Conservation (phyloP, 2,113 vertebrate species). For the Labeo catla region DNA sequence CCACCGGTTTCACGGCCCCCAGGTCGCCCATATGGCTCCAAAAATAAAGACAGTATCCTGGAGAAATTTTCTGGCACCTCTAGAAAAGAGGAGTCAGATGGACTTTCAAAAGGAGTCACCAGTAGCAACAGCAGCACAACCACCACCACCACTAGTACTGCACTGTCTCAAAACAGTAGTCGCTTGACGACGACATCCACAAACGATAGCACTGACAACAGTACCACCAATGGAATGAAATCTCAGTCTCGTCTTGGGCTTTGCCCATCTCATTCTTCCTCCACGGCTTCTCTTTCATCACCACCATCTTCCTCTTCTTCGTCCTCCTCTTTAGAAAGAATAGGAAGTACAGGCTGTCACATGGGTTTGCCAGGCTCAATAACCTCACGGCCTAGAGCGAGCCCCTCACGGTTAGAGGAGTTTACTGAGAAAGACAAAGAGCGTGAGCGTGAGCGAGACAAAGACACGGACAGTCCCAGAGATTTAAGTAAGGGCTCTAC, state of each 20-base stretch:
- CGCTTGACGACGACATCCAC: constrained; percentile 62
- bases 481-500: constrained; percentile 72
- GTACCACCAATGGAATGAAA: constrained; percentile 65
- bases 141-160: constrained; percentile 73
- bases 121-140: constrained; percentile 60
- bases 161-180: constrained; percentile 67
- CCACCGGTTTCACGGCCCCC: constrained; percentile 76
- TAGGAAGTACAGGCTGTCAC: constrained; percentile 65
- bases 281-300: constrained; percentile 60
- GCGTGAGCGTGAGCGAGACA: constrained; percentile 69
- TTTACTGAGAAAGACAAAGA: constrained; percentile 67
- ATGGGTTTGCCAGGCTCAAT: constrained; percentile 66
- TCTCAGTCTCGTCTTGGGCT: constrained; percentile 67
- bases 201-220: constrained; percentile 63
- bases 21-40: constrained; percentile 77
- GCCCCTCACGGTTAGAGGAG: constrained; percentile 70
- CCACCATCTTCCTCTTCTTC: constrained; percentile 56
- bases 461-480: constrained; percentile 65
- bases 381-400: constrained; percentile 69
- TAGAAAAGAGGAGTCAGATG: constrained; percentile 72
- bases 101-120: constrained; percentile 63
- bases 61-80: constrained; percentile 67
- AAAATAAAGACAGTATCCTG: constrained; percentile 73
- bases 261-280: constrained; percentile 60
- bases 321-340: constrained; percentile 64